These are phyloP conservation scores for Homalodisca vitripennis DNA, from an alignment of 1,140 invertebrate species.

Conservation along the genomic window DNA sequence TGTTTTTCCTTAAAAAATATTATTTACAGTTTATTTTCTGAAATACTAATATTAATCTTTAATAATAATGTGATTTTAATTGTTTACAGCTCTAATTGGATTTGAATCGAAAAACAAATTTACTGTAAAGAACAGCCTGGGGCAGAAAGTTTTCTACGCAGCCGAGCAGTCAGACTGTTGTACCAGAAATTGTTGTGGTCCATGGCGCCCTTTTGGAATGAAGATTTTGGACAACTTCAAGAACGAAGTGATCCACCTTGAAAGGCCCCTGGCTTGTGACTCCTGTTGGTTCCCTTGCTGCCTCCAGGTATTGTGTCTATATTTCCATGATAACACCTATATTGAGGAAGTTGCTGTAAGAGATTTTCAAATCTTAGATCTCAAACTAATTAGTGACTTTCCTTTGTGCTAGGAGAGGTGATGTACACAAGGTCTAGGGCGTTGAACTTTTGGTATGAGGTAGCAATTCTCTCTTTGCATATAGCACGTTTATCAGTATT, in stretches of 20 bases:
- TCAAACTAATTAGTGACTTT: no score
- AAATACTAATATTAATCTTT: not conserved
- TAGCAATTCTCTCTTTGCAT: not conserved
- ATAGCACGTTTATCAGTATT: not conserved
- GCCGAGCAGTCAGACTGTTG: constrained; percentile 81
- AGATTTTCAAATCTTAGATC: not conserved
- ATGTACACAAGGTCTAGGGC: no score
- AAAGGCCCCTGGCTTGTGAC: constrained; percentile 72
- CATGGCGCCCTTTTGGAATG: constrained; percentile 79
- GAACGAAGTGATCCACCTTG: constrained; percentile 70
- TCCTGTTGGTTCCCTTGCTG: constrained; percentile 83
- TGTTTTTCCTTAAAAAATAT: not conserved
- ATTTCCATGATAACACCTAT: not conserved
- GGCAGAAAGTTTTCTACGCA: constrained; percentile 82
- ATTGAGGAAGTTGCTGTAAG: not conserved
- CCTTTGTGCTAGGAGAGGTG: no score
- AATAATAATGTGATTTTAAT: not conserved
- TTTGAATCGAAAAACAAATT: constrained; percentile 92
- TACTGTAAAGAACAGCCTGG: constrained; percentile 69
- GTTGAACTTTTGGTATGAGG: not conserved
- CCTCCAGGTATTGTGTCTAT: constrained; percentile 61
- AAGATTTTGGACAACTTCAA: constrained; percentile 75
- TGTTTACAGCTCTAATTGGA: constrained; percentile 65
- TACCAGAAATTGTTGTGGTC: constrained; percentile 74
- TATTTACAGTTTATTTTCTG: not conserved